A percentile compares a stretch with the other conserved stretches of the same genome.
Evolutionary conservation across 1,140 invertebrate species (phyloP).

Genomic region (Macrobrachium nipponense): DNA sequence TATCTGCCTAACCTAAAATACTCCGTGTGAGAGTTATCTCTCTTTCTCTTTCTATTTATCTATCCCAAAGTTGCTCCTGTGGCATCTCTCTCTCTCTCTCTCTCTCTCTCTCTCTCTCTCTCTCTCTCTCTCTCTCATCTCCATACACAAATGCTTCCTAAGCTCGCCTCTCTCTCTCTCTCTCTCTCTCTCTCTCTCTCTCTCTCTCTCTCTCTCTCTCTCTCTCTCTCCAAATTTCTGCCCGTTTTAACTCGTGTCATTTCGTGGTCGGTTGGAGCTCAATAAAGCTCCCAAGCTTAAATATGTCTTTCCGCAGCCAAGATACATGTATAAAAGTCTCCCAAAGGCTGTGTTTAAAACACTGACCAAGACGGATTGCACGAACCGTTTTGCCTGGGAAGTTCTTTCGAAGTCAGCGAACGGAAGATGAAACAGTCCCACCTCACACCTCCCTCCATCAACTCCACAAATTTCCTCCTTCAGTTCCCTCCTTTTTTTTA

Average conservation of each 20-base stretch:
- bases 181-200: constrained; percentile 8
- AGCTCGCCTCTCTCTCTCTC: constrained; percentile 7
- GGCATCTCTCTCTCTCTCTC: not conserved
- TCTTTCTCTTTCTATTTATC: not conserved
- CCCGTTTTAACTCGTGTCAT: not conserved
- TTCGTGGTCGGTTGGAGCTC: not conserved
- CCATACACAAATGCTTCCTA: too few species aligned
- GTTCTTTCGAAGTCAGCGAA: too few species aligned
- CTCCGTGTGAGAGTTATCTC: not conserved
- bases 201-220: constrained; percentile 7
- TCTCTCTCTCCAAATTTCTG: not conserved
- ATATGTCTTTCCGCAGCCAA: too few species aligned
- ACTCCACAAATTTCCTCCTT: too few species aligned
- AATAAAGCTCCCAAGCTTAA: too few species aligned
- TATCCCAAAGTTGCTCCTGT: not conserved
- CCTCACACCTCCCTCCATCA: too few species aligned
- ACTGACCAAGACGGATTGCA: too few species aligned
- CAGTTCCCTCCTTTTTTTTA: too few species aligned
- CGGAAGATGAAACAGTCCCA: too few species aligned
- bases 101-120: not conserved
- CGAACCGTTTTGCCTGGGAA: too few species aligned
- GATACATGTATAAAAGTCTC: too few species aligned
- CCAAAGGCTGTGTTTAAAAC: too few species aligned
- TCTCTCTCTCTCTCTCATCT: constrained; percentile 8
- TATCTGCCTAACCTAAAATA: not conserved